Percentiles rank a stretch among this genome's conserved stretches.
phyloP scores from a whole-genome alignment of 2,797 vertebrate species.

The Gymnopithys bicolor region DNA sequence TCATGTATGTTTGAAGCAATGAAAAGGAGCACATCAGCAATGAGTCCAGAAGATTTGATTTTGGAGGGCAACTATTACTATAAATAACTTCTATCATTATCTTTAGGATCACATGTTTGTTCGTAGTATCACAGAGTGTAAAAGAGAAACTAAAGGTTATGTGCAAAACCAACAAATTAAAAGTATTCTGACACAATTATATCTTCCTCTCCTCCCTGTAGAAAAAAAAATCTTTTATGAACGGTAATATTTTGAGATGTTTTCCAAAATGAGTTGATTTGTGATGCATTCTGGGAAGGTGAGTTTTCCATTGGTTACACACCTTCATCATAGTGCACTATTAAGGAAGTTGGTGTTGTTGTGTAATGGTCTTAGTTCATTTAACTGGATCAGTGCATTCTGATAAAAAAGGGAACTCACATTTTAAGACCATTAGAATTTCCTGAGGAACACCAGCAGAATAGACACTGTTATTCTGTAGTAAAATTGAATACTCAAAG shows the following conservation, averaged over 20 bases:
- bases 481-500: neutral
- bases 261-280: conserved; percentile 3
- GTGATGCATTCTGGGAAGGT: neutral
- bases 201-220: neutral
- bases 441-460: neutral
- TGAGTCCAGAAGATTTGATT: neutral
- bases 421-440: conserved; percentile 24
- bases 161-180: neutral
- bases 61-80: neutral
- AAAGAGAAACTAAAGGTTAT: neutral
- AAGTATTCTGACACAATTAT: neutral
- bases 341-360: conserved; percentile 20
- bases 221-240: neutral
- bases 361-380: conserved; percentile 9
- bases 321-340: neutral
- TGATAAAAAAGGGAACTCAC: conserved; percentile 37
- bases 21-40: neutral
- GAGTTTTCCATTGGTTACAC: neutral
- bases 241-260: neutral
- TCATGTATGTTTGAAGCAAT: neutral
- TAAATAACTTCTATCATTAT: neutral
- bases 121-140: neutral
- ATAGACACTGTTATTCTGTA: neutral
- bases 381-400: conserved; percentile 32
- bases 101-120: neutral